Evolutionary conservation across 2,113 vertebrate species (phyloP).

Genomic region (Acanthisitta chloris): DNA sequence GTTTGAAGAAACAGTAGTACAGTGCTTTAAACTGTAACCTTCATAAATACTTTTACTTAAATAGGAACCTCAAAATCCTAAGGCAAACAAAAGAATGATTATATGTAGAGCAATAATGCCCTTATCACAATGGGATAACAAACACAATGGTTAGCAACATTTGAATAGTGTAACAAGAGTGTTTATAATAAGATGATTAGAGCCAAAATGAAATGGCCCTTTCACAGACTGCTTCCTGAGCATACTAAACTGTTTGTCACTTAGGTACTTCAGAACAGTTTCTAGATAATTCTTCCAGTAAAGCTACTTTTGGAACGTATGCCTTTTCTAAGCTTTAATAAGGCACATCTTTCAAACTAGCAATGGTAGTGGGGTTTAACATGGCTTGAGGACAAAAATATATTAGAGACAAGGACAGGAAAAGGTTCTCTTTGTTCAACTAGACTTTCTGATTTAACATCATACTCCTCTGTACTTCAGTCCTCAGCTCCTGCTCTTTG

Average conservation of each 20-base stretch:
- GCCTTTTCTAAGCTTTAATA: background rate
- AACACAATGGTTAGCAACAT: constrained; percentile 12
- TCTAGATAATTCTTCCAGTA: background rate
- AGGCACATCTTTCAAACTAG: background rate
- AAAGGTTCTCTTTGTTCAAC: background rate
- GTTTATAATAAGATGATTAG: constrained; percentile 10
- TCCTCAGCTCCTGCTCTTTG: background rate
- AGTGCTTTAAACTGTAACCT: background rate
- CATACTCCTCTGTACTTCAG: background rate
- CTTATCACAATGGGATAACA: constrained; percentile 29
- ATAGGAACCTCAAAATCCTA: constrained; percentile 23
- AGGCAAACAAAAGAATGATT: constrained; percentile 17
- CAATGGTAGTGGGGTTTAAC: background rate
- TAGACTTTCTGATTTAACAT: background rate
- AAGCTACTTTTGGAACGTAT: background rate
- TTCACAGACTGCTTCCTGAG: background rate
- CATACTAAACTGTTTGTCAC: background rate
- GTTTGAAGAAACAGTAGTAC: background rate
- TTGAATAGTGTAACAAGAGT: background rate
- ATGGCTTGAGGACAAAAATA: background rate
- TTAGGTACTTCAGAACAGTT: background rate
- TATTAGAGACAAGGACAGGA: background rate
- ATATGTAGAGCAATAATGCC: constrained; percentile 17
- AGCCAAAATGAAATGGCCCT: background rate
- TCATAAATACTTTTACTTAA: constrained; percentile 36